A percentile compares a stretch with the other conserved stretches of the same genome.
phyloP scores from a whole-genome alignment of 2,888 invertebrate species.

The Cryptus armator region DNA sequence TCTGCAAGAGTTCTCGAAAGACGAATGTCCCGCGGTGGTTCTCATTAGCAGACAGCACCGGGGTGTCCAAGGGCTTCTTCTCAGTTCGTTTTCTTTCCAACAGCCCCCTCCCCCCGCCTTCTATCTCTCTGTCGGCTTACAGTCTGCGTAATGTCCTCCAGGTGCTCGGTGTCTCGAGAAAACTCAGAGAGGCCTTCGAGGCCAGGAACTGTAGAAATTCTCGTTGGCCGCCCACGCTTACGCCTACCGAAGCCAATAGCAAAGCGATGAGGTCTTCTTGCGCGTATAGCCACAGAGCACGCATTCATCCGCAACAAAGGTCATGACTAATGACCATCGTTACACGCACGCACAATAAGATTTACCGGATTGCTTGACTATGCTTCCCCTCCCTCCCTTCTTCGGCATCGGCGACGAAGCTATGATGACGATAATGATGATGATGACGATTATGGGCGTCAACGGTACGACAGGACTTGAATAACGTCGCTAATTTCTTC shows the following conservation, averaged over 20 bases:
- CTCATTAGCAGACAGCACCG: slow-evolving; percentile 79
- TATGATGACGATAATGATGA: slow-evolving; percentile 17
- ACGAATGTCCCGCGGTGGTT: slow-evolving; percentile 77
- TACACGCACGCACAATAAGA: slow-evolving; percentile 72
- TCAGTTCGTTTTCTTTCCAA: slow-evolving; percentile 54
- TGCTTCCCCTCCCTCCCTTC: background rate
- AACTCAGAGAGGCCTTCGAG: background rate
- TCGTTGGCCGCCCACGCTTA: slow-evolving; percentile 73
- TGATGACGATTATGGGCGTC: slow-evolving; percentile 57
- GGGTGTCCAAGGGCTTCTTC: slow-evolving; percentile 70
- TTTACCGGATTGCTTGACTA: slow-evolving; percentile 66
- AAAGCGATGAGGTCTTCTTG: slow-evolving; percentile 3
- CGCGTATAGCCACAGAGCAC: slow-evolving; percentile 20
- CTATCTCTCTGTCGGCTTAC: slow-evolving; percentile 50
- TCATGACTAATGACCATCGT: slow-evolving; percentile 78
- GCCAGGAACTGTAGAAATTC: slow-evolving; percentile 48
- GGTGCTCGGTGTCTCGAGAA: slow-evolving; percentile 72
- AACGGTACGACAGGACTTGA: slow-evolving; percentile 52
- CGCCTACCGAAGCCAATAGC: slow-evolving; percentile 75
- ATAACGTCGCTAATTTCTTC: slow-evolving; percentile 75
- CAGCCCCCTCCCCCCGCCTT: slow-evolving; percentile 40
- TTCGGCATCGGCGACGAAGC: background rate
- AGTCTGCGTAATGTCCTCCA: slow-evolving; percentile 75
- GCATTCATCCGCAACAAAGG: slow-evolving; percentile 76
- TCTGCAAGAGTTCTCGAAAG: slow-evolving; percentile 70